A percentile compares a stretch with the other conserved stretches of the same genome.
These are phyloP conservation scores for Pogonomyrmex barbatus DNA, from an alignment of 1,140 invertebrate genomes.

Conservation along the genomic window DNA sequence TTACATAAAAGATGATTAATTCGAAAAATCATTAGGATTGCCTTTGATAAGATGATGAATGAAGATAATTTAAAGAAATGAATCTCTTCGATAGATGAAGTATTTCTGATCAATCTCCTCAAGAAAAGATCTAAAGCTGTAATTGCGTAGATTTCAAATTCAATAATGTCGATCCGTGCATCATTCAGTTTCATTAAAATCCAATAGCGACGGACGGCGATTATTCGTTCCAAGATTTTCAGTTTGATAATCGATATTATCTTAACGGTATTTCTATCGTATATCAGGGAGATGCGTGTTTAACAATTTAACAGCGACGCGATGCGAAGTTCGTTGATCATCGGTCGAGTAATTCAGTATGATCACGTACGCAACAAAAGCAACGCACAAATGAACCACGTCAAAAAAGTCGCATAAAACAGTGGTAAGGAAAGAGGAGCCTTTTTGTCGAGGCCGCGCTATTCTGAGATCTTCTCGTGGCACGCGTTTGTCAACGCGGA, in stretches of 20 bases:
- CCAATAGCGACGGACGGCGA: conserved; percentile 14
- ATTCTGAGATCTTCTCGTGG: conserved; percentile 35
- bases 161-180: neutral
- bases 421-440: neutral
- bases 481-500: conserved; percentile 8
- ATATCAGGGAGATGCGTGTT: neutral
- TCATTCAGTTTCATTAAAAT: conserved; percentile 40
- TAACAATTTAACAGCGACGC: conserved; percentile 28
- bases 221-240: conserved; percentile 20
- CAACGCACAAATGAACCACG: neutral
- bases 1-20: neutral
- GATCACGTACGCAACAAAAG: conserved; percentile 12
- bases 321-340: conserved; percentile 12
- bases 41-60: conserved; percentile 18
- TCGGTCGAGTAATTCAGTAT: conserved; percentile 27
- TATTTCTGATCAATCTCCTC: neutral
- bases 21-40: neutral
- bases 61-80: conserved; percentile 30
- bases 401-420: conserved; percentile 32
- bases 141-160: conserved; percentile 16
- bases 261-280: conserved; percentile 31
- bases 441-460: neutral
- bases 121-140: neutral
- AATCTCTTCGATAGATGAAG: neutral
- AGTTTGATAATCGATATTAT: conserved; percentile 47